Evolutionary conservation across 2,797 vertebrate species (phyloP).

Genomic region (Phataginus tetradactyla): DNA sequence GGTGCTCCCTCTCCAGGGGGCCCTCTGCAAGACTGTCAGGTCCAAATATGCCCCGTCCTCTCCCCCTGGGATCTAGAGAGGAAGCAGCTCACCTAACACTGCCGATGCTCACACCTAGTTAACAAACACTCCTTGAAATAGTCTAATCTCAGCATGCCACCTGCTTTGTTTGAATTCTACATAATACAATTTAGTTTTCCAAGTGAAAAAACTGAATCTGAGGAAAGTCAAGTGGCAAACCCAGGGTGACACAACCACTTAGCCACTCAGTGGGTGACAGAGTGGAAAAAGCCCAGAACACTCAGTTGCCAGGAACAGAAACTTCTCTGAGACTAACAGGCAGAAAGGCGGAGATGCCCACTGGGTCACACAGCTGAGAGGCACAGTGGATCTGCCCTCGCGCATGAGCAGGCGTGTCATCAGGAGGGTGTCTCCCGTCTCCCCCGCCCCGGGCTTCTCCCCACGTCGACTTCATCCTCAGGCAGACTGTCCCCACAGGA

Average conservation of each 20-base stretch:
- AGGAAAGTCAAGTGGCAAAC: background rate
- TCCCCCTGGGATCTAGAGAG: background rate
- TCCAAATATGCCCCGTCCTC: rapidly evolving
- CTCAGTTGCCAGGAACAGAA: background rate
- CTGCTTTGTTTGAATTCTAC: background rate
- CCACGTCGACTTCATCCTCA: background rate
- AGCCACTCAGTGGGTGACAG: background rate
- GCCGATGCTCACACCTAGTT: background rate
- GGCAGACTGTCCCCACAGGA: background rate
- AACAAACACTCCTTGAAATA: background rate
- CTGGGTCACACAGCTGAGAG: background rate
- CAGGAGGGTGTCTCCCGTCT: background rate
- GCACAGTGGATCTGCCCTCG: background rate
- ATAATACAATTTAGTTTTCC: background rate
- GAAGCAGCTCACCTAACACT: background rate
- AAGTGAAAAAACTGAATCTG: background rate
- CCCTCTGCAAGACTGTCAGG: background rate
- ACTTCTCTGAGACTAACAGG: background rate
- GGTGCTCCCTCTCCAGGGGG: background rate
- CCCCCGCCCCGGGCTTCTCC: background rate
- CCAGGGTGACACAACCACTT: background rate
- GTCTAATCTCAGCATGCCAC: background rate
- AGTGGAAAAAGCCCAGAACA: background rate
- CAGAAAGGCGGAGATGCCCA: background rate
- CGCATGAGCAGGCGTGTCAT: background rate